Evolutionary conservation across 2,797 vertebrate species (phyloP).

Genomic region (Channa striata): DNA sequence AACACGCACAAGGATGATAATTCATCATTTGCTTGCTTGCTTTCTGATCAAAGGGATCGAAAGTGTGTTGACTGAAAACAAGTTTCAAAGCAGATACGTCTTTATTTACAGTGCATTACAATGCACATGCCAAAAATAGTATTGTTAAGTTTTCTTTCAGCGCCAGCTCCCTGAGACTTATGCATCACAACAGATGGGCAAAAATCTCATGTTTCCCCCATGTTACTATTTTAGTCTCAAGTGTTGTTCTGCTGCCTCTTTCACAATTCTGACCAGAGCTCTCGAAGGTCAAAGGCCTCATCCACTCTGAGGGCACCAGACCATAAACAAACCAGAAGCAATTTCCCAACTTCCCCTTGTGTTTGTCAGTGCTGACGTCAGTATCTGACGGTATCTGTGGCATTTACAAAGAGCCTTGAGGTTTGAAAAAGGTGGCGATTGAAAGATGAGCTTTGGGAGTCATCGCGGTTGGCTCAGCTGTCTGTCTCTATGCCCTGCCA

Average conservation of each 20-base stretch:
- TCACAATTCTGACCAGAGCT: conserved; percentile 60
- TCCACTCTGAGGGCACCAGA: conserved; percentile 61
- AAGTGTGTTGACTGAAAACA: conserved; percentile 8
- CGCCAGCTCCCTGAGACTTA: conserved; percentile 57
- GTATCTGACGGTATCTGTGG: conserved; percentile 60
- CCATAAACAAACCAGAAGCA: conserved; percentile 70
- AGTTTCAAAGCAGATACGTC: conserved; percentile 19
- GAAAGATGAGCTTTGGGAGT: conserved; percentile 75
- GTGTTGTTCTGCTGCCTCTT: conserved; percentile 72
- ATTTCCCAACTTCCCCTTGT: conserved; percentile 59
- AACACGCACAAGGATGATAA: not conserved
- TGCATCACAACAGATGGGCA: conserved; percentile 73
- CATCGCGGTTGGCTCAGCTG: conserved; percentile 62
- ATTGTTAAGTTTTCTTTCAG: conserved; percentile 67
- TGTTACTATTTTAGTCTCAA: conserved; percentile 74
- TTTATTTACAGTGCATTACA: conserved; percentile 34
- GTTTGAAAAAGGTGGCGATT: conserved; percentile 69
- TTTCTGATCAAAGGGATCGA: not conserved
- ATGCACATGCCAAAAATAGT: conserved; percentile 62
- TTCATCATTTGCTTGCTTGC: not conserved
- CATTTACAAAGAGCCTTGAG: conserved; percentile 66
- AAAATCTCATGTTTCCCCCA: conserved; percentile 69
- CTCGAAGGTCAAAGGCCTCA: conserved; percentile 72
- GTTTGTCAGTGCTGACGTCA: conserved; percentile 64
- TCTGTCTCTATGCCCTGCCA: conserved; percentile 53